A percentile compares a stretch with the other conserved stretches of the same genome.
phyloP scores from a whole-genome alignment of 92 coral and sea anemone genomes.

The Palythoa heliodiscus region DNA sequence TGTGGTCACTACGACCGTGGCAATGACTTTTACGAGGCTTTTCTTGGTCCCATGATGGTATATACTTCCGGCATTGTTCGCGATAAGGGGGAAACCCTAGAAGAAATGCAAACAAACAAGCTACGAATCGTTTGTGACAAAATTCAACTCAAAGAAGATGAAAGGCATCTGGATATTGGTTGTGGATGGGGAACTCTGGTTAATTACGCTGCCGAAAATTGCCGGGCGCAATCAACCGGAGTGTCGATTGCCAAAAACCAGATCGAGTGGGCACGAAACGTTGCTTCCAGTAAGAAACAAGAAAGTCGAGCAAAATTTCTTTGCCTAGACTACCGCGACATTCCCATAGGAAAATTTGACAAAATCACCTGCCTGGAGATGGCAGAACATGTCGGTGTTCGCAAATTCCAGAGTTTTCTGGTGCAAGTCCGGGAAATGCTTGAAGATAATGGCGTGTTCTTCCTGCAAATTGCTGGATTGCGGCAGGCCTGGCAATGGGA shows the following conservation, averaged over 20 bases:
- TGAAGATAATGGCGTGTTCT: slow-evolving; percentile 97
- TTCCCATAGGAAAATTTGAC: slow-evolving; percentile 75
- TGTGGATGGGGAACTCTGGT: slow-evolving; percentile 99
- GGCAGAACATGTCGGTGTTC: slow-evolving; percentile 99
- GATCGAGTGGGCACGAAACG: slow-evolving; percentile 79
- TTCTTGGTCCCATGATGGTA: slow-evolving; percentile 93
- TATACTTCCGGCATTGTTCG: slow-evolving; percentile 89
- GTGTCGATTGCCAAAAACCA: slow-evolving; percentile 89
- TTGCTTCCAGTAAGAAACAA: slow-evolving; percentile 62
- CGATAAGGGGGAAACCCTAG: slow-evolving; percentile 75
- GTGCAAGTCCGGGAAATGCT: slow-evolving; percentile 93
- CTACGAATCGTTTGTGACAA: slow-evolving; percentile 86
- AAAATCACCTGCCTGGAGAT: slow-evolving; percentile 98
- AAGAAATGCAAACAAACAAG: slow-evolving; percentile 88
- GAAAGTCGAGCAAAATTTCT: slow-evolving; percentile 69
- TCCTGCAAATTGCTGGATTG: slow-evolving; percentile 98
- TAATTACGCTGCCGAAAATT: slow-evolving; percentile 91
- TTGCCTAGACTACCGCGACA: slow-evolving; percentile 95
- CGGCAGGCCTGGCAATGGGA: slow-evolving; percentile 99
- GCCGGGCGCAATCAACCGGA: slow-evolving; percentile 86
- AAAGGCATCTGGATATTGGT: slow-evolving; percentile 90
- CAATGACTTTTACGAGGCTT: slow-evolving; percentile 93
- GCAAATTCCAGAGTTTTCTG: slow-evolving; percentile 89
- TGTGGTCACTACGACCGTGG: slow-evolving; percentile 99
- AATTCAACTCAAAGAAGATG: slow-evolving; percentile 84